Evolutionary conservation across 1,140 invertebrate genomes (phyloP).

Genomic region (Triops cancriformis): DNA sequence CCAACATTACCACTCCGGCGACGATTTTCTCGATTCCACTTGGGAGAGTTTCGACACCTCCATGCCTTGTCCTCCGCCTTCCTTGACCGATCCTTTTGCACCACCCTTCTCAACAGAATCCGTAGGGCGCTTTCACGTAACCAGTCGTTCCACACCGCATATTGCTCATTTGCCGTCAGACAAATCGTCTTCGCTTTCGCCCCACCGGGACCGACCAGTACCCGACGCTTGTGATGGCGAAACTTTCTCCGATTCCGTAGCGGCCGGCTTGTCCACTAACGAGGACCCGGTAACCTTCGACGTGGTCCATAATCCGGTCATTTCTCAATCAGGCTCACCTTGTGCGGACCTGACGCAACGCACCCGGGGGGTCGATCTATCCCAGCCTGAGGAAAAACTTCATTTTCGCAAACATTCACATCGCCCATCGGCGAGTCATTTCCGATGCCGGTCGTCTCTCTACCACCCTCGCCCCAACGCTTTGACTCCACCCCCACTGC

Average conservation of each 20-base stretch:
- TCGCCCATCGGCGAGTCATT: background rate
- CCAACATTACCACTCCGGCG: background rate
- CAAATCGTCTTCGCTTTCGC: too few species aligned
- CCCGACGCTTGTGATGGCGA: background rate
- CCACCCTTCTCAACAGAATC: background rate
- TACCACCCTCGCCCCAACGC: background rate
- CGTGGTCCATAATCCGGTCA: background rate
- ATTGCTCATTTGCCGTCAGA: too few species aligned
- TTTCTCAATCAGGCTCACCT: background rate
- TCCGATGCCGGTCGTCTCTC: background rate
- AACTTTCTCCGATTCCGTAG: background rate
- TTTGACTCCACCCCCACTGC: background rate
- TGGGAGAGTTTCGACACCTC: background rate
- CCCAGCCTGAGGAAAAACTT: background rate
- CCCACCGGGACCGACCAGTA: too few species aligned
- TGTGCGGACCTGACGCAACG: background rate
- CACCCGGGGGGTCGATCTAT: background rate
- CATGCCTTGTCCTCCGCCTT: background rate
- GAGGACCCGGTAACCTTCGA: background rate
- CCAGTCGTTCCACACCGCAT: too few species aligned
- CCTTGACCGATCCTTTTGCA: background rate
- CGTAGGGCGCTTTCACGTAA: too few species aligned
- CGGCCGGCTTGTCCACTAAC: background rate
- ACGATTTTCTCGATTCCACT: background rate
- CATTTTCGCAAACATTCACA: slow-evolving; percentile 4